These are phyloP conservation scores for Girardia tigrina DNA, from an alignment of 2,888 invertebrate species.

Conservation along the genomic window DNA sequence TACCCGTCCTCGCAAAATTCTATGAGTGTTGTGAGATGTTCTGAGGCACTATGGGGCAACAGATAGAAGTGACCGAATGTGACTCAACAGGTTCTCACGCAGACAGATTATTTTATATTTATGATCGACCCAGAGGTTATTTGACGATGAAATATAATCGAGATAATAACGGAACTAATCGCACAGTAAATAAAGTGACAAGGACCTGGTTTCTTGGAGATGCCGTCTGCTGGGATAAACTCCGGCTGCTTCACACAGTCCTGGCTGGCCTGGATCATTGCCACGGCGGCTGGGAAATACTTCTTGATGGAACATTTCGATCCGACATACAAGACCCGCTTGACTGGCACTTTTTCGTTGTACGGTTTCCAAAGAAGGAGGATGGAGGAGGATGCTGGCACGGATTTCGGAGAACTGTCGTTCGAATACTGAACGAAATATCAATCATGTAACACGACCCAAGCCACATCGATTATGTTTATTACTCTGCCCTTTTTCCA, in stretches of 20 bases:
- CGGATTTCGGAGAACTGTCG: neutral
- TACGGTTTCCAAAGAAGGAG: neutral
- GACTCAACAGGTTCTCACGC: too few species aligned
- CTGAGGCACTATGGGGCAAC: too few species aligned
- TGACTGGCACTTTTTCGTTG: neutral
- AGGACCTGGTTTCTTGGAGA: neutral
- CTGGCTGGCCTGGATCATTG: neutral
- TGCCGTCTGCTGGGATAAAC: neutral
- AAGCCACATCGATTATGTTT: too few species aligned
- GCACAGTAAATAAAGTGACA: too few species aligned
- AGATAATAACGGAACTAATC: too few species aligned
- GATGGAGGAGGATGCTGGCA: neutral
- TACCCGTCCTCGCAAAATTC: too few species aligned
- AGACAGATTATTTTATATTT: too few species aligned
- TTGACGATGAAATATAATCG: too few species aligned
- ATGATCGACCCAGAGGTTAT: too few species aligned
- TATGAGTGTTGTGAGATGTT: too few species aligned
- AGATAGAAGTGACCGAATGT: too few species aligned
- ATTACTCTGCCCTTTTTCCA: neutral
- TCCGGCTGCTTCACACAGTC: neutral
- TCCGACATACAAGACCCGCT: neutral
- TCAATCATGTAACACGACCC: too few species aligned
- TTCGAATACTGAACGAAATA: slow-evolving; percentile 6
- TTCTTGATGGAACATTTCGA: neutral
- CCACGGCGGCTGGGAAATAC: neutral